These are phyloP conservation scores for Ctena decussata DNA, from an alignment of 2,888 invertebrate genomes.

Conservation along the genomic window DNA sequence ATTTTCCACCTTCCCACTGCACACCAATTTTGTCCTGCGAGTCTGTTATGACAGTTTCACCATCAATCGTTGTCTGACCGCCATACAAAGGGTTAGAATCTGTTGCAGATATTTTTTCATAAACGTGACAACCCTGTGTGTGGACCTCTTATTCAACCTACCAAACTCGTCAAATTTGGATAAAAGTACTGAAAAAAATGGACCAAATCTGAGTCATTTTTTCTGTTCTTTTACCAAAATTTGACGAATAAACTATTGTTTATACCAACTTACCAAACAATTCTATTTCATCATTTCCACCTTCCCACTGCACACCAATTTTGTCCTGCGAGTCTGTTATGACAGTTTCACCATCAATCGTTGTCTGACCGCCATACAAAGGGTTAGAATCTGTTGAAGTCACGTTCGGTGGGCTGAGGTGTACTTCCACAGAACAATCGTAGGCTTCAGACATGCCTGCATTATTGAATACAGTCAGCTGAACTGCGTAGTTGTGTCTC, in stretches of 20 bases:
- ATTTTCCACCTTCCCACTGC: constrained; percentile 49
- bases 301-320: constrained; percentile 54
- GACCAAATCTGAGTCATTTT: too few relatives aligned
- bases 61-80: background rate
- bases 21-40: constrained; percentile 49
- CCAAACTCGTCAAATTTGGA: too few relatives aligned
- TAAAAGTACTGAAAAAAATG: too few relatives aligned
- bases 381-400: constrained; percentile 22
- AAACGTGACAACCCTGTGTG: too few relatives aligned
- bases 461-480: constrained; percentile 62
- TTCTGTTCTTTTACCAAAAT: too few relatives aligned
- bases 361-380: constrained; percentile 12
- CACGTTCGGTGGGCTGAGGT: constrained; percentile 44
- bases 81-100: constrained; percentile 33
- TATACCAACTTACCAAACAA: constrained; percentile 58
- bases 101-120: too few relatives aligned
- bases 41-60: constrained; percentile 11
- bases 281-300: constrained; percentile 46
- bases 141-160: too few relatives aligned
- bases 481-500: constrained; percentile 61
- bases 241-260: too few relatives aligned
- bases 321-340: constrained; percentile 27
- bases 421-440: constrained; percentile 41
- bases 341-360: background rate
- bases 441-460: constrained; percentile 37